Percentiles rank a stretch among this genome's conserved stretches.
phyloP scores from a whole-genome alignment of 2,888 invertebrate species.

The Drosophila conformis region DNA sequence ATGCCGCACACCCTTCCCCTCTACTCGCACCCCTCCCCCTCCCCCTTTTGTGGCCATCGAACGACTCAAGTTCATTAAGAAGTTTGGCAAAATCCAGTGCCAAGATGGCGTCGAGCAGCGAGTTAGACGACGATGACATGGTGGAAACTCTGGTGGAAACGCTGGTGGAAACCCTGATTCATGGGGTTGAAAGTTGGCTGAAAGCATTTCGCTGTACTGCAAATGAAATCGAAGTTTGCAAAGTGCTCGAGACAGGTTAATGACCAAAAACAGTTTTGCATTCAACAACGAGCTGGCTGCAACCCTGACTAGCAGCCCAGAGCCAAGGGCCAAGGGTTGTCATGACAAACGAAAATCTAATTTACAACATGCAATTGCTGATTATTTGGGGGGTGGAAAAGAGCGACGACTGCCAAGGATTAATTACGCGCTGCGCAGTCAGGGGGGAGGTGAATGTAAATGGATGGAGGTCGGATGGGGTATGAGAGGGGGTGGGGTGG shows the following conservation, averaged over 20 bases:
- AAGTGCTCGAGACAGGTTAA: constrained; percentile 80
- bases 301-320: constrained; percentile 52
- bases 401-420: constrained; percentile 59
- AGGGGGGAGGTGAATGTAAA: constrained; percentile 31
- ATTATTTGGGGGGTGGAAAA: constrained; percentile 48
- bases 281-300: constrained; percentile 62
- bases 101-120: constrained; percentile 54
- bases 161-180: constrained; percentile 14
- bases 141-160: constrained; percentile 19
- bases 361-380: constrained; percentile 76
- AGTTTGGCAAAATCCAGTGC: constrained; percentile 47
- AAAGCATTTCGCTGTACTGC: constrained; percentile 70
- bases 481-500: background rate
- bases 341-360: constrained; percentile 79
- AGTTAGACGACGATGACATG: constrained; percentile 57
- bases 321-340: constrained; percentile 61
- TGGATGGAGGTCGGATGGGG: background rate
- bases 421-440: constrained; percentile 71
- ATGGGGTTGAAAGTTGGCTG: constrained; percentile 65
- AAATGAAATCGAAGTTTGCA: constrained; percentile 54
- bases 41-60: constrained; percentile 7
- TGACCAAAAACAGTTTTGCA: constrained; percentile 79
- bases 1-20: background rate
- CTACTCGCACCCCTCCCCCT: background rate
- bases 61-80: constrained; percentile 71